A percentile compares a stretch with the other conserved stretches of the same genome.
These are phyloP conservation scores for Caenorhabditis drosophilae DNA, from an alignment of 2,888 invertebrate genomes.

Conservation along the genomic window DNA sequence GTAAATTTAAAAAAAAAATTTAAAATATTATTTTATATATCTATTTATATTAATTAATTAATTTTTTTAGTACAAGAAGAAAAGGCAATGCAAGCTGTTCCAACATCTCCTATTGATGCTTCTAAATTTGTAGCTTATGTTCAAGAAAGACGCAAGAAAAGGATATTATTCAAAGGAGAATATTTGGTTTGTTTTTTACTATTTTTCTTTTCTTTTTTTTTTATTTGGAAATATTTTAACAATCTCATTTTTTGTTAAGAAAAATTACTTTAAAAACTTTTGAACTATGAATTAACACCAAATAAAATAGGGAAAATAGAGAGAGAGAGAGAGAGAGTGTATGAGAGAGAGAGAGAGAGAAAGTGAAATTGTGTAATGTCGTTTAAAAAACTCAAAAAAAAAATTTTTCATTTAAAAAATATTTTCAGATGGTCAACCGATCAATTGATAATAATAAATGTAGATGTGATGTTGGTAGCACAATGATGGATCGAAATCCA, in stretches of 20 bases:
- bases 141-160: conserved; percentile 67
- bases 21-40: not conserved
- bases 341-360: no score
- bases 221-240: no score
- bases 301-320: no score
- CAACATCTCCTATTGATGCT: conserved; percentile 67
- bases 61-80: conserved; percentile 69
- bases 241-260: no score
- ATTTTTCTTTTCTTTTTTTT: no score
- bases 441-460: conserved; percentile 64
- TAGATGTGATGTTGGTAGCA: conserved; percentile 61
- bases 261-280: no score
- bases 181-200: conserved; percentile 52
- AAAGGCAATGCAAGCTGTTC: conserved; percentile 69
- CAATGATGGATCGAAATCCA: conserved; percentile 65
- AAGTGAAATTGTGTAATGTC: not conserved
- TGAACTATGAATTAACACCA: no score
- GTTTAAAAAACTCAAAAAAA: not conserved
- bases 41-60: not conserved
- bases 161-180: conserved; percentile 69
- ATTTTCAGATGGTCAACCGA: conserved; percentile 66
- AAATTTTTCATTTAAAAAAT: no score
- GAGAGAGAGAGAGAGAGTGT: no score
- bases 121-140: conserved; percentile 68
- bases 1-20: not conserved